phyloP scores from a whole-genome alignment of 23 tunicate genomes.

The Phallusia fumigata region DNA sequence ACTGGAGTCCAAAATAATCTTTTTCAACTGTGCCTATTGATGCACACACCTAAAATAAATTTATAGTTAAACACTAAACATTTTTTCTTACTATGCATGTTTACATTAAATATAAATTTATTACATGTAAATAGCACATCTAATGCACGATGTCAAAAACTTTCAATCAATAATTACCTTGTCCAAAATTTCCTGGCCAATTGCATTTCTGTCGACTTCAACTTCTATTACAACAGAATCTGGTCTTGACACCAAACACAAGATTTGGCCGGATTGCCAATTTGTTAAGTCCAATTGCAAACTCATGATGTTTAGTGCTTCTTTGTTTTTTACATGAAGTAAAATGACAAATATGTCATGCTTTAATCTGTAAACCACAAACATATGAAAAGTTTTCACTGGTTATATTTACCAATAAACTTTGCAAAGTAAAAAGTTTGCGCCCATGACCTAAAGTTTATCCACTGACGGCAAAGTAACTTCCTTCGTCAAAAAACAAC shows the following conservation, averaged over 20 bases:
- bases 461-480: too few relatives aligned
- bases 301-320: slow-evolving; percentile 17
- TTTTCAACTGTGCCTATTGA: slow-evolving; percentile 74
- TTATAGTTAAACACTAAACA: too few relatives aligned
- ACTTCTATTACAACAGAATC: slow-evolving; percentile 81
- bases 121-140: background rate
- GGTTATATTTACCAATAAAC: too few relatives aligned
- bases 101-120: too few relatives aligned
- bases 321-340: too few relatives aligned
- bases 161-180: slow-evolving; percentile 34
- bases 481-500: too few relatives aligned
- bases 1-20: slow-evolving; percentile 77
- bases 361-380: too few relatives aligned
- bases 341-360: too few relatives aligned
- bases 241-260: slow-evolving; percentile 71
- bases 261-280: slow-evolving; percentile 59
- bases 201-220: slow-evolving; percentile 70
- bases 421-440: too few relatives aligned
- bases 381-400: too few relatives aligned
- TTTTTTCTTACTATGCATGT: too few relatives aligned
- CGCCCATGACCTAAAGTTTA: too few relatives aligned
- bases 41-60: slow-evolving; percentile 46
- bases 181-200: slow-evolving; percentile 77
- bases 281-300: slow-evolving; percentile 47
- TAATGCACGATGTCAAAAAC: background rate